phyloP scores from a whole-genome alignment of 2,888 invertebrate genomes.

The Heteropelma amictum region DNA sequence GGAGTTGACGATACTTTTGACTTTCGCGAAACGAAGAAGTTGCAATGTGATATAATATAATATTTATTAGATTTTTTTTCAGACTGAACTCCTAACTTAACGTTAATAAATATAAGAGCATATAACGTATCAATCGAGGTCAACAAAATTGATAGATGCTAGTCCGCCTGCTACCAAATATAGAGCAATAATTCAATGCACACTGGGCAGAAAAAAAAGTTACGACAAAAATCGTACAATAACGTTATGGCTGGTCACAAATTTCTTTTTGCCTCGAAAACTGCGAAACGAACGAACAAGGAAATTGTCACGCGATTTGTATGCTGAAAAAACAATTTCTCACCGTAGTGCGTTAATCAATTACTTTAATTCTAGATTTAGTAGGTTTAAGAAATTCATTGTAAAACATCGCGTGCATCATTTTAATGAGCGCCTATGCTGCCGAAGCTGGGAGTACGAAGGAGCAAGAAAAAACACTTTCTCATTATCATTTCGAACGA shows the following conservation, averaged over 20 bases:
- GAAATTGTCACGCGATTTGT: neutral
- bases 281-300: neutral
- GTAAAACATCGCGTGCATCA: no score
- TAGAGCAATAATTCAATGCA: conserved; percentile 50
- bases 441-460: no score
- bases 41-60: conserved; percentile 47
- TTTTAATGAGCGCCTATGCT: no score
- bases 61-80: conserved; percentile 46
- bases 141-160: conserved; percentile 39
- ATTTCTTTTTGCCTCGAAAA: neutral
- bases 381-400: conserved; percentile 1
- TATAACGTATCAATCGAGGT: conserved; percentile 31
- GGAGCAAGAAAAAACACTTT: neutral
- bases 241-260: no score
- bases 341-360: neutral
- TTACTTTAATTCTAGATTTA: conserved; percentile 3
- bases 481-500: conserved; percentile 4
- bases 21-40: conserved; percentile 28
- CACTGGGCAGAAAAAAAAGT: conserved; percentile 5
- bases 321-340: neutral
- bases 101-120: conserved; percentile 14
- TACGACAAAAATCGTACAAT: neutral
- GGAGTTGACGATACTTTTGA: no score
- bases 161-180: conserved; percentile 53
- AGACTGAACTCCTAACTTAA: conserved; percentile 48